Percentiles rank a stretch among this genome's conserved stretches.
Evolutionary conservation across 2,888 invertebrate genomes (phyloP).

Genomic region (Augochlorella aurata): DNA sequence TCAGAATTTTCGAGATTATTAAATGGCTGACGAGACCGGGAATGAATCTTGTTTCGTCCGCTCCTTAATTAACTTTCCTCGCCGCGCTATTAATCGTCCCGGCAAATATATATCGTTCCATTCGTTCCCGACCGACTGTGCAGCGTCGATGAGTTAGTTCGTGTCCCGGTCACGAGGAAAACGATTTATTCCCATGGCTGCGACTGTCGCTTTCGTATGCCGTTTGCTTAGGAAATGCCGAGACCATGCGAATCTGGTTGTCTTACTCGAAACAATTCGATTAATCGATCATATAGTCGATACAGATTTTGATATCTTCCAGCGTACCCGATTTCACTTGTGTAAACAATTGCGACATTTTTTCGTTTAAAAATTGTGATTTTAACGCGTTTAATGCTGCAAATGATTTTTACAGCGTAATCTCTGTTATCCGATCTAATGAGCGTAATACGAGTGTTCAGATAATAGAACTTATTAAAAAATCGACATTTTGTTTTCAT

Average conservation of each 20-base stretch:
- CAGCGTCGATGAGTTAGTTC: neutral
- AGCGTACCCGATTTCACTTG: too few species aligned
- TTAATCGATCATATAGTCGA: too few species aligned
- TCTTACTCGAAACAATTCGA: too few species aligned
- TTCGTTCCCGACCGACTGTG: neutral
- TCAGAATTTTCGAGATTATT: constrained; percentile 73
- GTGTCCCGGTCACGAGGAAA: neutral
- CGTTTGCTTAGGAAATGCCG: neutral
- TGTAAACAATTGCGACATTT: too few species aligned
- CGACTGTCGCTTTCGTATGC: neutral
- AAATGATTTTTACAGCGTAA: too few species aligned
- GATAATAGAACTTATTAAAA: too few species aligned
- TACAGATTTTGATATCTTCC: too few species aligned
- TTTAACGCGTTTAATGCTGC: too few species aligned
- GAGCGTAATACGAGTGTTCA: too few species aligned
- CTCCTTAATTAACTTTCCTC: constrained; percentile 72
- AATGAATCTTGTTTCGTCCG: constrained; percentile 67
- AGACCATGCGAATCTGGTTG: neutral
- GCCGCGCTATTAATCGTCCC: constrained; percentile 61
- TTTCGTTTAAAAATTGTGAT: too few species aligned
- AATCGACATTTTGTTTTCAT: too few species aligned
- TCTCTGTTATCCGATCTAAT: too few species aligned
- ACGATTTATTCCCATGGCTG: constrained; percentile 9
- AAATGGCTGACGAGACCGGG: constrained; percentile 70
- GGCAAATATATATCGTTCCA: constrained; percentile 5